Evolutionary conservation across 2,113 vertebrate species (phyloP), one percentile per base, ranked within the genome.

Genomic region (Cynopterus brachyotis): DNA sequence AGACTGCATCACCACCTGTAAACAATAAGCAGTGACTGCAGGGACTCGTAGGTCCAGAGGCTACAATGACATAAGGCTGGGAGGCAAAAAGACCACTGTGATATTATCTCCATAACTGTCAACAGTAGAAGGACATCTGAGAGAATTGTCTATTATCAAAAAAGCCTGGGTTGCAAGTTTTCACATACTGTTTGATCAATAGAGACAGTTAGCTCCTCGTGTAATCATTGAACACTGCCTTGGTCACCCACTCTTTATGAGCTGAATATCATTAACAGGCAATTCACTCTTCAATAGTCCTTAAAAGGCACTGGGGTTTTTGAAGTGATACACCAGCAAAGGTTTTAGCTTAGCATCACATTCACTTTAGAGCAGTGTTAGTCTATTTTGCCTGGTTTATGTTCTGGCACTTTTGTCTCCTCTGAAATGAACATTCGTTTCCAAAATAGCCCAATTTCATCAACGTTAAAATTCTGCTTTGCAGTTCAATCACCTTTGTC

Each of bases 401-500:
- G 42, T 81, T 75, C 78, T 40, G 50, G 47, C 57, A 75, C 60
- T 89, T 81, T 16, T 69, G 73, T 69, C 47, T 96, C 35, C 92
- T 57, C 85, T 73, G 50, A 85, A 92, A 87, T 28, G 79, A 94
- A 67, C 0, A 72, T 96, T 91, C 24, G 4, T 81, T 91, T 94
- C 79, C 79, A 82, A 95, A 93, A 92, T 16, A 79, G 57, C 53
- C 47, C 78, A 78, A 55, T 89, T 93, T 78, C 67, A 69, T 79
- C 97, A 79, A 47, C 72, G 53, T 91, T 93, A 69, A 94, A 96
- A 86, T 40, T 64, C 37, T 79, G 47, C 80, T 57, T 22, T 72
- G 66, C 57, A 13, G 67, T 81, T 91, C 84, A 53, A 30, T 94
- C 88, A 84, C 64, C 62, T 90, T 73, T 67, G 47, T 90, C 88